phyloP scores from a whole-genome alignment of 1,140 invertebrate species.

The Bradysia coprophila region DNA sequence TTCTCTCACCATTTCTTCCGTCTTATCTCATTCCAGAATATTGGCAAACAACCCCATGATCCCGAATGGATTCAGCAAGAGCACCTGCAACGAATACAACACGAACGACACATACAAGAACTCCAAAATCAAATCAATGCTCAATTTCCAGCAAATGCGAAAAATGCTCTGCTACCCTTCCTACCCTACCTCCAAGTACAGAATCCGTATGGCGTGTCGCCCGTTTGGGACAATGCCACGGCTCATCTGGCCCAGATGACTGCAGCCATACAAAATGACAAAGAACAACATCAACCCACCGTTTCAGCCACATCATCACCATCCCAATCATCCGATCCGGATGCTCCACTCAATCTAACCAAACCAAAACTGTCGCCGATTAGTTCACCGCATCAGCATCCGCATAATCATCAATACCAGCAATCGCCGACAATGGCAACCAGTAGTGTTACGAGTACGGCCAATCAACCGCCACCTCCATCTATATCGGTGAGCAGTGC shows the following conservation, averaged over 20 bases:
- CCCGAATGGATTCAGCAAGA: neutral
- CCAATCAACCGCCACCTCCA: neutral
- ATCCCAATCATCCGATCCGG: constrained; percentile 34
- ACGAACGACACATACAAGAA: neutral
- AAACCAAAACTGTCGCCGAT: constrained; percentile 52
- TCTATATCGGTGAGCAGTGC: neutral
- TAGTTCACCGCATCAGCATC: constrained; percentile 9
- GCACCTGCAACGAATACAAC: neutral
- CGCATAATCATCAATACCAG: constrained; percentile 5
- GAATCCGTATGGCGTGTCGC: neutral
- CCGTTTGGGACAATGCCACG: neutral
- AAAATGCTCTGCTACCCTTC: neutral
- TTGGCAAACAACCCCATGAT: neutral
- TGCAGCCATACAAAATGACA: neutral
- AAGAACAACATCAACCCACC: constrained; percentile 1
- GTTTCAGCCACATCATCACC: constrained; percentile 22
- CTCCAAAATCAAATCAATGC: neutral
- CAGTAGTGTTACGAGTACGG: constrained; percentile 5
- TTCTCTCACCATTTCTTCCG: no score
- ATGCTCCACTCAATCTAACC: constrained; percentile 71
- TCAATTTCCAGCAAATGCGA: neutral
- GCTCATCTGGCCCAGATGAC: neutral
- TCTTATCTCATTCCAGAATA: no score
- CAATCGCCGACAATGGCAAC: constrained; percentile 6
- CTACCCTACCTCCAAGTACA: neutral